phyloP scores from a whole-genome alignment of 2,113 vertebrate species.

The Triplophysa tibetana region DNA sequence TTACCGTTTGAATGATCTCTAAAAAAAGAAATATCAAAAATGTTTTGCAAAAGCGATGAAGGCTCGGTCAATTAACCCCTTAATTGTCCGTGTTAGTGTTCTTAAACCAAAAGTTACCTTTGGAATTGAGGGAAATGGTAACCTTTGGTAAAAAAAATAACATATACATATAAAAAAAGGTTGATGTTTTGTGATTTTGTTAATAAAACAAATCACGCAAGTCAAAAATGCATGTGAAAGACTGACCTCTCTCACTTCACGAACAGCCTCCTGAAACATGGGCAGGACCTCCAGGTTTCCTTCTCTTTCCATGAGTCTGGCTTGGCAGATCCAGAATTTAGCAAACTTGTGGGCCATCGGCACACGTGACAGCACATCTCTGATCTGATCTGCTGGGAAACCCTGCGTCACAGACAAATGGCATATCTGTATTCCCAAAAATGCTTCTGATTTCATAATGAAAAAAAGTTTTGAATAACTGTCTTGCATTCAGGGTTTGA shows the following conservation, averaged over 20 bases:
- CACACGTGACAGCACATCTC: slow-evolving; percentile 72
- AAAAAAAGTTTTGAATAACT: too few relatives aligned
- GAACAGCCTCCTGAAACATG: slow-evolving; percentile 82
- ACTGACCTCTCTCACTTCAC: slow-evolving; percentile 77
- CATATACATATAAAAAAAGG: too few relatives aligned
- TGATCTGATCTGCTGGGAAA: slow-evolving; percentile 66
- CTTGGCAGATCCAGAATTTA: slow-evolving; percentile 91
- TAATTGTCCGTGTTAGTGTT: too few relatives aligned
- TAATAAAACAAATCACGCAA: background rate
- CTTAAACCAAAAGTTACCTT: too few relatives aligned
- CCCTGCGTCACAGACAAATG: slow-evolving; percentile 69
- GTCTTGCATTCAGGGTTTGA: too few relatives aligned
- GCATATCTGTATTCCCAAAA: background rate
- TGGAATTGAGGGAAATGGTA: too few relatives aligned
- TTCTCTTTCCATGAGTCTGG: slow-evolving; percentile 75
- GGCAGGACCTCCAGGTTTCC: slow-evolving; percentile 76
- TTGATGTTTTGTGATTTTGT: too few relatives aligned
- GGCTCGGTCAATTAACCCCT: too few relatives aligned
- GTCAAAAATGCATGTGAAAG: background rate
- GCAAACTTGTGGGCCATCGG: slow-evolving; percentile 85
- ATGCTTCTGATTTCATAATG: background rate
- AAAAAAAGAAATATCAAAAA: too few relatives aligned
- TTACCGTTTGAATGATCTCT: too few relatives aligned
- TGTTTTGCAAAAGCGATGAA: too few relatives aligned
- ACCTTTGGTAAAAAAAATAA: too few relatives aligned